Evolutionary conservation across 1,140 invertebrate genomes (phyloP).

Genomic region (Drosophila fuyamai): DNA sequence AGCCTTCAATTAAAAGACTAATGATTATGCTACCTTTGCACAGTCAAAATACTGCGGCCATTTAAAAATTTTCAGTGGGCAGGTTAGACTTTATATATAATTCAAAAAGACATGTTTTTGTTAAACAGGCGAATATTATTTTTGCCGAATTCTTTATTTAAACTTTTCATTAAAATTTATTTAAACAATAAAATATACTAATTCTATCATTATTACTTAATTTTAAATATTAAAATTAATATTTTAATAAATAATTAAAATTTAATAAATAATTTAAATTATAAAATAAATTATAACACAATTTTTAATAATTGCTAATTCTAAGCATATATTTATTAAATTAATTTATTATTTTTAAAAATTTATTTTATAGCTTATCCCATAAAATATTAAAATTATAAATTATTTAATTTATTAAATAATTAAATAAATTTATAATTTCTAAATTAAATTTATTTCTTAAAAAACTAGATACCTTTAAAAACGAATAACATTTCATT

Average conservation of each 20-base stretch:
- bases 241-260: constrained; percentile 85
- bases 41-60: too few species aligned
- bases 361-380: constrained; percentile 75
- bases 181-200: constrained; percentile 85
- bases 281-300: constrained; percentile 82
- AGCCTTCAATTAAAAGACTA: too few species aligned
- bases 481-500: constrained; percentile 88
- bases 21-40: too few species aligned
- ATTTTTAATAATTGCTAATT: constrained; percentile 84
- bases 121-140: too few species aligned
- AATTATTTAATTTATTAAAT: constrained; percentile 56
- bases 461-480: constrained; percentile 88
- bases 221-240: constrained; percentile 79
- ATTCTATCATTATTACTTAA: constrained; percentile 86
- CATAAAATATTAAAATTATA: constrained; percentile 66
- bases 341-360: constrained; percentile 77
- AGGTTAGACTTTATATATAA: too few species aligned
- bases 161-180: constrained; percentile 80
- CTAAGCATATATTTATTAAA: constrained; percentile 83
- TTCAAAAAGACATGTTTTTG: too few species aligned
- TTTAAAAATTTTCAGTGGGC: too few species aligned
- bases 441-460: constrained; percentile 87
- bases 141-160: too few species aligned
- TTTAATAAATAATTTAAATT: constrained; percentile 80
- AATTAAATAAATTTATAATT: constrained; percentile 84